phyloP scores from a whole-genome alignment of 2,888 invertebrate species.

The Drosophila macrothrix region DNA sequence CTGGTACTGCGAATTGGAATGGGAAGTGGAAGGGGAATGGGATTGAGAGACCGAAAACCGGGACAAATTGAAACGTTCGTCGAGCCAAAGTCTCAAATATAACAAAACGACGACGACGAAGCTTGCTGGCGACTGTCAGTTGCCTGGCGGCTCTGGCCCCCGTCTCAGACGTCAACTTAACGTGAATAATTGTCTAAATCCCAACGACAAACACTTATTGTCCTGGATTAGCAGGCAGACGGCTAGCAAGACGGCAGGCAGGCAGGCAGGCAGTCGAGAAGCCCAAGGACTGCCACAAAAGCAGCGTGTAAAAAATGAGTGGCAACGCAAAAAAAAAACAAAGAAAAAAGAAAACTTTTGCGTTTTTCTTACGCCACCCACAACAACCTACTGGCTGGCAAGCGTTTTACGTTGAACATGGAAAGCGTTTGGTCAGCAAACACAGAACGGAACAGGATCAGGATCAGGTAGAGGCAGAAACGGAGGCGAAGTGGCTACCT shows the following conservation, averaged over 20 bases:
- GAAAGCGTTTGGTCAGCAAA: slow-evolving; percentile 68
- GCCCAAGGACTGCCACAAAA: slow-evolving; percentile 61
- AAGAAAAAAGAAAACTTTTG: slow-evolving; percentile 37
- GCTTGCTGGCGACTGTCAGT: slow-evolving; percentile 44
- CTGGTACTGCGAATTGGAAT: background rate
- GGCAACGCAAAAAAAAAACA: slow-evolving; percentile 43
- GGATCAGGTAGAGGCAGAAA: background rate
- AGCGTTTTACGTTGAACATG: slow-evolving; percentile 78
- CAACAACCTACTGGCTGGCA: slow-evolving; percentile 37
- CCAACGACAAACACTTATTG: slow-evolving; percentile 81
- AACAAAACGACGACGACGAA: slow-evolving; percentile 62
- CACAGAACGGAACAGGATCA: slow-evolving; percentile 19
- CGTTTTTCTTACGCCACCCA: slow-evolving; percentile 46
- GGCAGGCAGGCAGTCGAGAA: slow-evolving; percentile 36
- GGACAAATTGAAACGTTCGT: slow-evolving; percentile 40
- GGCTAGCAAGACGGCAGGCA: slow-evolving; percentile 3
- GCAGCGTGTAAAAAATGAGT: slow-evolving; percentile 72
- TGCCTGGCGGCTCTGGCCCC: slow-evolving; percentile 53
- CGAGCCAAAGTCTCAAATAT: slow-evolving; percentile 42
- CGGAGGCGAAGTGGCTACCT: background rate
- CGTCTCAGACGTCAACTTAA: slow-evolving; percentile 81
- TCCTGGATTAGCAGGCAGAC: slow-evolving; percentile 76
- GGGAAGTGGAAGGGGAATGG: background rate
- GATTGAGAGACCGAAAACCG: slow-evolving; percentile 46
- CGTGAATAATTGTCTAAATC: slow-evolving; percentile 80